Percentiles rank a stretch among this genome's conserved stretches.
Conservation (phyloP, 2,113 vertebrate species). For the Junco hyemalis region DNA sequence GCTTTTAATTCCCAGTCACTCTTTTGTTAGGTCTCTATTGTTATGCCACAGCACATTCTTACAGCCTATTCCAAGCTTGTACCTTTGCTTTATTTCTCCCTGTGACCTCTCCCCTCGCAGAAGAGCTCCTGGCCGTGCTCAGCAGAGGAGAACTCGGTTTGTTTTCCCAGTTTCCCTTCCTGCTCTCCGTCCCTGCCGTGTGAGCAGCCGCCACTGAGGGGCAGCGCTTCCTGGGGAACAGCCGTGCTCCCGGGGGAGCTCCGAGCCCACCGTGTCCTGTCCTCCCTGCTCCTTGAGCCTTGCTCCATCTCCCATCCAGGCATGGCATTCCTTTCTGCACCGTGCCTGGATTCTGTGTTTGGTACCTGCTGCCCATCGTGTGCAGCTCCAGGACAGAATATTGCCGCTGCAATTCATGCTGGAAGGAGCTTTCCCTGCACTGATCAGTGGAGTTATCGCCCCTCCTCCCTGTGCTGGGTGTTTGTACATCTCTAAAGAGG, state of each 20-base stretch:
- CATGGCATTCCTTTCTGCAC: accelerated
- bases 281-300: not conserved
- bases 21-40: not conserved
- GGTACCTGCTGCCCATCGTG: accelerated
- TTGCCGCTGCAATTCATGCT: accelerated
- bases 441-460: not conserved
- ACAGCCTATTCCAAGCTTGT: not conserved
- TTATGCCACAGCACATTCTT: not conserved
- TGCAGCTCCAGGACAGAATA: accelerated
- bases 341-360: accelerated
- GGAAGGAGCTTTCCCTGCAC: not conserved
- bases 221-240: slow-evolving; percentile 60
- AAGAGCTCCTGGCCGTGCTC: not conserved
- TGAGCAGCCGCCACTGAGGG: slow-evolving; percentile 26
- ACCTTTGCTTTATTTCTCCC: not conserved
- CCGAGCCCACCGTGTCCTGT: not conserved
- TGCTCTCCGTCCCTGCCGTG: not conserved
- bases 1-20: not conserved
- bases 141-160: not conserved
- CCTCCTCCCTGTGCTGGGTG: not conserved
- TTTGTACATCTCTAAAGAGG: not conserved
- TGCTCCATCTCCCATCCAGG: not conserved
- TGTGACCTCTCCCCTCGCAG: not conserved
- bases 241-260: not conserved
- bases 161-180: not conserved